Evolutionary conservation across 2,113 vertebrate genomes (phyloP), one percentile per base, ranked within the genome.

Genomic region (Ceratotherium simum): DNA sequence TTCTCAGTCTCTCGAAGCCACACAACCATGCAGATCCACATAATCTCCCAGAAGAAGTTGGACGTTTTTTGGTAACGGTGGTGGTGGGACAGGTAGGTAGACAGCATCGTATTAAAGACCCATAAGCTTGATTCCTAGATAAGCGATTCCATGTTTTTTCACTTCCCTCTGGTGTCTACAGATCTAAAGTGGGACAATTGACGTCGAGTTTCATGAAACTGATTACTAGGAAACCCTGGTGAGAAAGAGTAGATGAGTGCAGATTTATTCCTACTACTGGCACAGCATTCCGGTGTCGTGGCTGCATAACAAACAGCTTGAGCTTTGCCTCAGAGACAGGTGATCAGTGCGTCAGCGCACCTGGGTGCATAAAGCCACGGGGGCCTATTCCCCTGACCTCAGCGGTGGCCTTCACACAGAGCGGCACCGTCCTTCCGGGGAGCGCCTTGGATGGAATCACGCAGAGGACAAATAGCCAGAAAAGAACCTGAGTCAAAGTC

Each of bases 201-300:
- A 54, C 42, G 86, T 72, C 80, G 75, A 69, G 23, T 73, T 80
- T 92, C 80, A 65, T 87, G 83, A 91, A 80, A 86, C 75, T 62
- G 56, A 69, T 90, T 42, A 78, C 82, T 84, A 79, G 42, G 31
- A 88, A 81, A 58, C 2, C 12, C 62, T 42, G 42, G 64, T 51
- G 42, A 54, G n/a, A 79, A 42, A 70, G 60, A 81, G 7, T 29
- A 70, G 60, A 91, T 84, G 18, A 75, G 3, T 82, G 8, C 14
- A 70, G 86, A 75, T 78, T 46, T 87, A 60, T 54, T 67, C 51
- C 42, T 36, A 29, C 67, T 65, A 6, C 14, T 39, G 10, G 67
- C 14, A 90, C 48, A 78, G 42, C 39, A 42, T 33, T 64, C 29
- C 69, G 46, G 36, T 27, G 69, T 54, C 51, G 14, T 29, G 23